Conservation (phyloP, 2,797 vertebrate species). For the Parotocinclus haroldoi region DNA sequence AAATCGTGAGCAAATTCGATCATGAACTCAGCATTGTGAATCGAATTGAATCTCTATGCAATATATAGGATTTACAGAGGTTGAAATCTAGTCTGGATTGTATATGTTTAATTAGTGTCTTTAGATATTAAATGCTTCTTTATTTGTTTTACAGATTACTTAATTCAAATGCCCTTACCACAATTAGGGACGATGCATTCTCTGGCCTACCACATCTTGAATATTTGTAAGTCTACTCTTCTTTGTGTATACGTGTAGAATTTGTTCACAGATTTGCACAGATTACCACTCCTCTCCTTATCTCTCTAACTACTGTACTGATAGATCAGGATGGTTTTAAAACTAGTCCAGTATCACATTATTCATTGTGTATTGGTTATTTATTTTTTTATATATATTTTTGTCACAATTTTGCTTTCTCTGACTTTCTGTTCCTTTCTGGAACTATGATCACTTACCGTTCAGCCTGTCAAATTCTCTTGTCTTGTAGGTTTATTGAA, state of each 20-base stretch:
- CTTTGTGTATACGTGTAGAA: too few species aligned
- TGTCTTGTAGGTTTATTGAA: slow-evolving; percentile 87
- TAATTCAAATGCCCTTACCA: slow-evolving; percentile 93
- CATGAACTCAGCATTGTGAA: too few species aligned
- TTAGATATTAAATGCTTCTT: neutral
- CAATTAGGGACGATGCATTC: slow-evolving; percentile 92
- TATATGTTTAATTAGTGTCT: neutral
- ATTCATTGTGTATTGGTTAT: neutral
- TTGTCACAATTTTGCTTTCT: neutral
- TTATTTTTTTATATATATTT: neutral
- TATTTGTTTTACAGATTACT: slow-evolving; percentile 76
- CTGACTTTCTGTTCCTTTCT: neutral
- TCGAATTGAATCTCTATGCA: too few species aligned
- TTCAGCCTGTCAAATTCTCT: neutral
- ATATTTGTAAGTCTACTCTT: slow-evolving; percentile 85
- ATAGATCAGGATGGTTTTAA: too few species aligned
- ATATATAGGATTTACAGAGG: too few species aligned
- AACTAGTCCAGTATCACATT: neutral
- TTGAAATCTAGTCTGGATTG: too few species aligned
- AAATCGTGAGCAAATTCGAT: too few species aligned
- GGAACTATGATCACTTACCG: neutral
- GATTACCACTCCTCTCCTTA: too few species aligned
- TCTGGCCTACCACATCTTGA: slow-evolving; percentile 94
- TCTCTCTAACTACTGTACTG: neutral
- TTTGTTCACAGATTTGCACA: too few species aligned